Evolutionary conservation across 2,113 vertebrate genomes (phyloP).

Genomic region (Labeo rohita): DNA sequence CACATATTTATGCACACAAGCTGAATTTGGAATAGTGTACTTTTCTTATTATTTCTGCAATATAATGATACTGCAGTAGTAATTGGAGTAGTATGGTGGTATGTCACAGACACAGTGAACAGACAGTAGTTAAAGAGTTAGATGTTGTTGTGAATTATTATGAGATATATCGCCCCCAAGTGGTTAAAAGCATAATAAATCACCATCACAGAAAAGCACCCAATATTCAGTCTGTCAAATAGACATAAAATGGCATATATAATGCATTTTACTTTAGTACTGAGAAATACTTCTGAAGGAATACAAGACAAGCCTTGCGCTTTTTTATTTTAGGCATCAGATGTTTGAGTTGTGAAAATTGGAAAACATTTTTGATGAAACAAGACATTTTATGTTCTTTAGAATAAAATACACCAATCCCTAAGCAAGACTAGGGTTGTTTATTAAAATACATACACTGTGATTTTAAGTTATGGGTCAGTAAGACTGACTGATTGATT

Average conservation of each 20-base stretch:
- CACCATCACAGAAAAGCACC: not conserved
- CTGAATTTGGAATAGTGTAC: not conserved
- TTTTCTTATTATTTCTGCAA: not conserved
- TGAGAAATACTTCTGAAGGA: not conserved
- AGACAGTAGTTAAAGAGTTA: not conserved
- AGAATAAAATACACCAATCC: not conserved
- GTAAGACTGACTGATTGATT: too few relatives aligned
- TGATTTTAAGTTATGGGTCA: not conserved
- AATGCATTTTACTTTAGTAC: not conserved
- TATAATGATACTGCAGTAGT: not conserved
- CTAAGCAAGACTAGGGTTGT: not conserved
- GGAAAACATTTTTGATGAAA: not conserved
- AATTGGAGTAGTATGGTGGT: not conserved
- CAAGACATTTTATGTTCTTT: not conserved
- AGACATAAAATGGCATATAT: not conserved
- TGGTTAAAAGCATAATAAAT: not conserved
- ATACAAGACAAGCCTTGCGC: not conserved
- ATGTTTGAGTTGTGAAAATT: not conserved
- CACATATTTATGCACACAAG: not conserved
- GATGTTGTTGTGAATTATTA: not conserved
- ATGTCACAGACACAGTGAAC: not conserved
- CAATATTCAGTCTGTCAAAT: not conserved
- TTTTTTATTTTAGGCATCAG: not conserved
- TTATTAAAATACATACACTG: conserved; percentile 2
- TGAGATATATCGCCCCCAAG: not conserved